phyloP scores from a whole-genome alignment of 2,888 invertebrate genomes.

The Sinelater perroti region DNA sequence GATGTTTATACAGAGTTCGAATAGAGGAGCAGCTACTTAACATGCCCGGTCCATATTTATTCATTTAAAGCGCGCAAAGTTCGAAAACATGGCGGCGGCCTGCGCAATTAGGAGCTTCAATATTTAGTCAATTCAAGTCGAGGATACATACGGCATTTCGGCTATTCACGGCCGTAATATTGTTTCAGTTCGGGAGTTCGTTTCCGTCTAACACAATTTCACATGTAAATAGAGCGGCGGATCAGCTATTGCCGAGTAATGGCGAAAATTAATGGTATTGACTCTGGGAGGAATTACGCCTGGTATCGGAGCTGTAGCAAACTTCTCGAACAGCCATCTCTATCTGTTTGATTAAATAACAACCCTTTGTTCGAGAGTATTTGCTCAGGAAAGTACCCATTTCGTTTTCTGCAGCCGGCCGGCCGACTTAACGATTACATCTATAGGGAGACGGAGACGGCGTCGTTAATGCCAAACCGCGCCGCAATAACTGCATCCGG shows the following conservation, averaged over 20 bases:
- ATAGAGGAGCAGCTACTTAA: background rate
- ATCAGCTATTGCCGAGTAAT: conserved; percentile 9
- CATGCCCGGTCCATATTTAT: background rate
- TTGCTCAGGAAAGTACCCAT: conserved; percentile 29
- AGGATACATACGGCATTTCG: background rate
- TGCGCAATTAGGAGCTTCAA: background rate
- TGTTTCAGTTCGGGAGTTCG: background rate
- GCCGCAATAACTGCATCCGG: conserved; percentile 4
- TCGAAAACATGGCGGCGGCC: too few relatives aligned
- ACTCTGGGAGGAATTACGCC: conserved; percentile 16
- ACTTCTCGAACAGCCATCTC: conserved; percentile 24
- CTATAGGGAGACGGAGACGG: background rate
- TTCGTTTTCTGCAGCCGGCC: conserved; percentile 13
- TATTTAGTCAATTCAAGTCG: too few relatives aligned
- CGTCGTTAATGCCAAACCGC: conserved; percentile 4
- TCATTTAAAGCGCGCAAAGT: too few relatives aligned
- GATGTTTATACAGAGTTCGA: background rate
- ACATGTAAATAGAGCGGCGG: conserved; percentile 9
- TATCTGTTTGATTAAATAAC: conserved; percentile 32
- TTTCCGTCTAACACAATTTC: conserved; percentile 13
- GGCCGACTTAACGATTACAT: conserved; percentile 23
- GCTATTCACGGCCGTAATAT: background rate
- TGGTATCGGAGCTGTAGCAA: conserved; percentile 13
- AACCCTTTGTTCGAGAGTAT: conserved; percentile 29
- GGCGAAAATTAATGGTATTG: conserved; percentile 16